A percentile compares a stretch with the other conserved stretches of the same genome.
These are phyloP conservation scores for Vannuccia rotundouncinata DNA, from an alignment of 2,888 invertebrate species.

Conservation along the genomic window DNA sequence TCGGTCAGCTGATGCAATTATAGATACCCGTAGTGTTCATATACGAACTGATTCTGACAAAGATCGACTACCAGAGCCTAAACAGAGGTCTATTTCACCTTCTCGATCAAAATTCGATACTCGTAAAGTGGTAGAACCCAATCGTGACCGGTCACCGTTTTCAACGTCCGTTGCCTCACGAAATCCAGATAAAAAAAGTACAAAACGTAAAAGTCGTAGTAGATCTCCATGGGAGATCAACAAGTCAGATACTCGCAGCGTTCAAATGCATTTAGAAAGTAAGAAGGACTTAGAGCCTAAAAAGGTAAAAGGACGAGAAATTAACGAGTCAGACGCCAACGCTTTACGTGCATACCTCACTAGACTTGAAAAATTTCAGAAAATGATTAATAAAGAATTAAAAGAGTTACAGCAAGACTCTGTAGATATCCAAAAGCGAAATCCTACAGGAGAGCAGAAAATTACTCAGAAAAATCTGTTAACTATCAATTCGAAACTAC, in stretches of 20 bases:
- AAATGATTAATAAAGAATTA: neutral
- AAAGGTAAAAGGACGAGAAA: neutral
- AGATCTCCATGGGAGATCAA: neutral
- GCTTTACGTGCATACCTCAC: neutral
- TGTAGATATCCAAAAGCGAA: constrained; percentile 6
- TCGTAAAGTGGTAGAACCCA: neutral
- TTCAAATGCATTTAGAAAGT: neutral
- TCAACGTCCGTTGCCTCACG: neutral
- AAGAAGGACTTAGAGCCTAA: neutral
- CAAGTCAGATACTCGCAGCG: neutral
- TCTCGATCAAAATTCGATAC: neutral
- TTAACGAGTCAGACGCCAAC: neutral
- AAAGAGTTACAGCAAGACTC: neutral
- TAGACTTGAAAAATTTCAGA: neutral
- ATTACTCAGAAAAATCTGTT: neutral
- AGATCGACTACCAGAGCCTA: neutral
- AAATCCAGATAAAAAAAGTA: neutral
- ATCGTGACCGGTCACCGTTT: neutral
- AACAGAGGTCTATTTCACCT: neutral
- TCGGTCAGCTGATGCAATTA: neutral
- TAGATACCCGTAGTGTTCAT: neutral
- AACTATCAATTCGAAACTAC: neutral
- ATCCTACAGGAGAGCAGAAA: neutral
- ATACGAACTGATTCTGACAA: neutral
- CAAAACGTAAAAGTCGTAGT: neutral